phyloP scores from a whole-genome alignment of 2,888 invertebrate species.

The Eupithecia tripunctaria region DNA sequence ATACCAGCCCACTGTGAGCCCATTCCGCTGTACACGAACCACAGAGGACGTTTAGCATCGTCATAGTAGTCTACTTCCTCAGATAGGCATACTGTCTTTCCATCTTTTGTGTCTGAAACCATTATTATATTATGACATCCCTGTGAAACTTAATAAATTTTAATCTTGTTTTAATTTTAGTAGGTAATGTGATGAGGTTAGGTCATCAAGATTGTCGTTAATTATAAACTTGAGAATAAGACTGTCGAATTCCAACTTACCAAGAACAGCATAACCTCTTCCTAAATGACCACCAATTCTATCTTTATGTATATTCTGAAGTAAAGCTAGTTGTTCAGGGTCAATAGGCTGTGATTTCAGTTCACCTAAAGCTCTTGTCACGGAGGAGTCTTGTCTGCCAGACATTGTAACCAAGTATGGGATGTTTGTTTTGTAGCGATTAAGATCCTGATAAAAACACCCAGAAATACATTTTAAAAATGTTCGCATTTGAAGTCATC shows the following conservation, averaged over 20 bases:
- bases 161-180: too few species aligned
- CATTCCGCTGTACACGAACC: constrained; percentile 90
- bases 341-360: constrained; percentile 61
- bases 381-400: constrained; percentile 81
- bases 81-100: constrained; percentile 56
- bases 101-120: constrained; percentile 56
- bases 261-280: constrained; percentile 84
- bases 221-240: too few species aligned
- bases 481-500: too few species aligned
- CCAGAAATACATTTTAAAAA: neutral
- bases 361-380: constrained; percentile 57
- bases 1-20: constrained; percentile 89
- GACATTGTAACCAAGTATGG: constrained; percentile 82
- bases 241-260: constrained; percentile 47
- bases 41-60: constrained; percentile 79
- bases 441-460: constrained; percentile 35
- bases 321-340: constrained; percentile 73
- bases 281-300: constrained; percentile 80
- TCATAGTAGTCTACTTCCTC: constrained; percentile 63
- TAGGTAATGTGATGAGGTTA: neutral
- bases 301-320: constrained; percentile 73
- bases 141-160: too few species aligned
- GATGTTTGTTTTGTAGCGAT: constrained; percentile 54
- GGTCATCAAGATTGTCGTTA: neutral
- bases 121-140: neutral